Conservation (phyloP, 1,140 invertebrate species). For the Rhyzopertha dominica region DNA sequence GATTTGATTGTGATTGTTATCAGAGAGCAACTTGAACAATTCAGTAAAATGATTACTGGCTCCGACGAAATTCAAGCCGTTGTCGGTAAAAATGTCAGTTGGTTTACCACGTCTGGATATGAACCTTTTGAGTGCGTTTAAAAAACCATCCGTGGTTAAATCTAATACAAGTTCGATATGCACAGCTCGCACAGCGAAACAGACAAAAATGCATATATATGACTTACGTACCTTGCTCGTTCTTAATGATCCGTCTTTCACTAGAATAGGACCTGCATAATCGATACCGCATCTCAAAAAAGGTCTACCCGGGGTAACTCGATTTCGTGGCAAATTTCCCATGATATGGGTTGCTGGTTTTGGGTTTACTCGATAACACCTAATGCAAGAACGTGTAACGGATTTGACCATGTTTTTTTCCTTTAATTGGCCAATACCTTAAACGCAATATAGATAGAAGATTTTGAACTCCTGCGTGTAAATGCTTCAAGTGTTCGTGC, state of each 20-base stretch:
- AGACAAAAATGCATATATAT: conserved; percentile 42
- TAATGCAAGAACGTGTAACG: conserved; percentile 17
- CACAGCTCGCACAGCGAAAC: conserved; percentile 26
- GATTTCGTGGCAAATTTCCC: conserved; percentile 35
- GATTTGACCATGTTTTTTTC: conserved; percentile 11
- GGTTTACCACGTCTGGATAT: background rate
- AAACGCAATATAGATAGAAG: conserved; percentile 13
- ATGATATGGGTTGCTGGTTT: conserved; percentile 28
- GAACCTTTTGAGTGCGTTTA: background rate
- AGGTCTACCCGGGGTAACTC: conserved; percentile 26
- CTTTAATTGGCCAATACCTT: conserved; percentile 19
- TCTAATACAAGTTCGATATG: conserved; percentile 5
- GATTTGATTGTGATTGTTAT: too few relatives aligned
- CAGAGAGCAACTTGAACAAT: background rate
- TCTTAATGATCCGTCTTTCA: conserved; percentile 4
- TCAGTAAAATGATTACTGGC: conserved; percentile 2
- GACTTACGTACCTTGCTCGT: conserved; percentile 24
- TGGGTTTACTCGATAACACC: conserved; percentile 17
- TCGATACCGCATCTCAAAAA: conserved; percentile 37
- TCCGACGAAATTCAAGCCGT: background rate
- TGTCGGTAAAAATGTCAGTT: conserved; percentile 1
- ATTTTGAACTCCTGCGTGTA: conserved; percentile 13
- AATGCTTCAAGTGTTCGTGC: conserved; percentile 19
- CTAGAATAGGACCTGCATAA: conserved; percentile 36
- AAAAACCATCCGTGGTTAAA: conserved; percentile 1